Conservation (phyloP, 2,113 vertebrate species). For the Lophura nycthemera region DNA sequence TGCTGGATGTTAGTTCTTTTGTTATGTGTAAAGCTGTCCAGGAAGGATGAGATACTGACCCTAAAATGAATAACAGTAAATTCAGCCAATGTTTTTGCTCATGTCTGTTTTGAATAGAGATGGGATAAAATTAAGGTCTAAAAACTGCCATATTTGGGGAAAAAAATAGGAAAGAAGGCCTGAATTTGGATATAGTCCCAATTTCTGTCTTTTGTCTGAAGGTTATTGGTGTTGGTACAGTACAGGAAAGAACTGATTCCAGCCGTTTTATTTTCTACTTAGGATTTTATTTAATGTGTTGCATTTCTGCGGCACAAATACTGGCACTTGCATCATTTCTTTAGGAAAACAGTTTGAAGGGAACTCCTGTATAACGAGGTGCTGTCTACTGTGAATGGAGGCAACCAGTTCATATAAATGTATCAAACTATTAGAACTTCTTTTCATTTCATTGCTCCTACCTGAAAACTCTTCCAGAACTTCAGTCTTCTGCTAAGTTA, state of each 20-base stretch:
- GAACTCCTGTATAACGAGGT: neutral
- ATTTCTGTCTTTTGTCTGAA: slow-evolving; percentile 18
- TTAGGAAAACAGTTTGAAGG: neutral
- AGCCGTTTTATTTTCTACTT: neutral
- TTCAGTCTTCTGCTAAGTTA: slow-evolving; percentile 15
- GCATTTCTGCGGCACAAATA: neutral
- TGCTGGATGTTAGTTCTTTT: slow-evolving; percentile 50
- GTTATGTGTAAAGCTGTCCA: slow-evolving; percentile 44
- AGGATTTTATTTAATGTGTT: neutral
- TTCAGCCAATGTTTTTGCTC: slow-evolving; percentile 39
- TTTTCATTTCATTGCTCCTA: neutral
- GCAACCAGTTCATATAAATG: neutral
- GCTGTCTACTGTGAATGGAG: neutral
- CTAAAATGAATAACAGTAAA: slow-evolving; percentile 53
- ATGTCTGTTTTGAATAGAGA: slow-evolving; percentile 54
- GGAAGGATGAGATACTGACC: slow-evolving; percentile 45
- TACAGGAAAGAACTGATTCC: slow-evolving; percentile 9
- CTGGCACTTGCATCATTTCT: neutral
- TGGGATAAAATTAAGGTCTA: slow-evolving; percentile 32
- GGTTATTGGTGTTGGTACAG: neutral
- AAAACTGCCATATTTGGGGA: neutral
- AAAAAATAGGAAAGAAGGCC: neutral
- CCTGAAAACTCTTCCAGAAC: slow-evolving; percentile 13
- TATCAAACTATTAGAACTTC: neutral
- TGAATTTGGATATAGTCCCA: neutral